Base-by-base conservation (phyloP, 2,113 vertebrate species). In the Rhinoderma darwinii region DNA sequence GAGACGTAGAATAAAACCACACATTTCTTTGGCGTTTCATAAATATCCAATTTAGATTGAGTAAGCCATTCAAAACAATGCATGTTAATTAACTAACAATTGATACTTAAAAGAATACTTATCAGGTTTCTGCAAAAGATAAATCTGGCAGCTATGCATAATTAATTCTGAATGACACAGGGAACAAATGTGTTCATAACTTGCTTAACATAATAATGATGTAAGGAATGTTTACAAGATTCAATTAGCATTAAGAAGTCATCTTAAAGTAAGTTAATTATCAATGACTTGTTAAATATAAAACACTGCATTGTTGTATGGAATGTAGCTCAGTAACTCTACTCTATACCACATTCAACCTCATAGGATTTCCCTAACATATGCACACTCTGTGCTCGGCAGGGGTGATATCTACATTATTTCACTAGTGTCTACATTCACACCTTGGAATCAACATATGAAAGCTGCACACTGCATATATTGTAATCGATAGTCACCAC, bases 21-120 rank as follows among this genome's bases (percentile, higher is more conserved):
- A 51, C 89, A n/a, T n/a, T 90, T 89, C 80, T 90, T 79, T 83
- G 61, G 47, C 0, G 20, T 79, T 44, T 79, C 83, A 43, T 89
- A 91, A 88, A 92, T 90, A 89, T 87, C 86, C 88, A 87, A 91
- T 92, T 91, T 92, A 91, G 90, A 94, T 92, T 90, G 90, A 93
- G 90, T 66, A 78, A 81, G 88, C 90, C 92, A 92, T 89, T 68
- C 88, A 90, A 63, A 86, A 86, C 63, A 86, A 91, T 88, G 91
- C 89, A 89, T 92, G 91, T 91, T 92, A 93, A 94, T 93, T 92
- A 93, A 92, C 90, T 92, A 93, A 89, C 91, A 90, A 92, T 92
- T 92, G 91, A 90, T 93, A 92, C 91, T 91, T 92, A 88, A 92
- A 93, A 92, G 90, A 89, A 89, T 89, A 89, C 90, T 92, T 92